phyloP scores from a whole-genome alignment of 2,113 vertebrate genomes.

The Desmodus rotundus region DNA sequence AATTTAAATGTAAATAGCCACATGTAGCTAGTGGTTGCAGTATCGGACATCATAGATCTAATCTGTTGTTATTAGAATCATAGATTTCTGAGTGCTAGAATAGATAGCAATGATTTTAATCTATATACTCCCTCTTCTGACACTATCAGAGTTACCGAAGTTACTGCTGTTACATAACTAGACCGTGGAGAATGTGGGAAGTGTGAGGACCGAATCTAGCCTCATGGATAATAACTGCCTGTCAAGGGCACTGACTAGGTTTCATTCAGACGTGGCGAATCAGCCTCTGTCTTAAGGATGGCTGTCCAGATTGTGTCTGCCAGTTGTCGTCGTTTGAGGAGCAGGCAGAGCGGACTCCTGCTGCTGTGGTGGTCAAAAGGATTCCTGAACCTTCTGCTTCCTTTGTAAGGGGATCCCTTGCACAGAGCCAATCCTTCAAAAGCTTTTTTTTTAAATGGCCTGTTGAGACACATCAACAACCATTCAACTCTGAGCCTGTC shows the following conservation, averaged over 20 bases:
- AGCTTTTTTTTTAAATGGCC: background rate
- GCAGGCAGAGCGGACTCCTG: background rate
- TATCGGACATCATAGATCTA: background rate
- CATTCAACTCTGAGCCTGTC: background rate
- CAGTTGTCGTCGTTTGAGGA: background rate
- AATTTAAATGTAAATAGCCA: background rate
- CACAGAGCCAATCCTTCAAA: background rate
- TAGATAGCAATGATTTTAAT: background rate
- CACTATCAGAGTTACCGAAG: background rate
- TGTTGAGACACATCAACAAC: background rate
- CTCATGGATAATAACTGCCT: background rate
- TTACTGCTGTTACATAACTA: background rate
- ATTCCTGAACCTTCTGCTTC: background rate
- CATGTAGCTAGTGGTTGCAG: background rate
- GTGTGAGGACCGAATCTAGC: background rate
- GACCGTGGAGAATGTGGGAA: background rate
- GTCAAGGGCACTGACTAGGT: background rate
- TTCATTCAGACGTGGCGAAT: rapidly evolving
- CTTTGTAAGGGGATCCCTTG: background rate
- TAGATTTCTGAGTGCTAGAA: background rate
- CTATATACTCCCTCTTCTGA: background rate
- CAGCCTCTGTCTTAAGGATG: background rate
- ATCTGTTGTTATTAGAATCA: background rate
- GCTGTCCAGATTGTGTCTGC: background rate
- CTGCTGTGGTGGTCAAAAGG: background rate